phyloP scores from a whole-genome alignment of 2,797 vertebrate genomes.

The Enteromius anoplus region DNA sequence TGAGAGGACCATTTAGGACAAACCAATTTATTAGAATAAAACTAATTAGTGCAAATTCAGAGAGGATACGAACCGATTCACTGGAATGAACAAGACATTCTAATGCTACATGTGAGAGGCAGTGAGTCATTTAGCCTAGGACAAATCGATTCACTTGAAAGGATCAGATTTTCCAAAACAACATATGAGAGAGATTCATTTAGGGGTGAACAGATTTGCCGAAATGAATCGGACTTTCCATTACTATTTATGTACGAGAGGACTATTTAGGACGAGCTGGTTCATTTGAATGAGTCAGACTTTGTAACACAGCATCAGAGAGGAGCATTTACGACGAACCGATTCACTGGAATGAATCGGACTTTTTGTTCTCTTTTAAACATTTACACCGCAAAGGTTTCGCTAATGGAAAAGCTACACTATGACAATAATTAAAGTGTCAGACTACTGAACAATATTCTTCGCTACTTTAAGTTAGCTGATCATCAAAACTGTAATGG shows the following conservation, averaged over 20 bases:
- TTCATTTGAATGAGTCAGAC: neutral
- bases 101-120: neutral
- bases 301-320: neutral
- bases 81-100: neutral
- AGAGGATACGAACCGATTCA: neutral
- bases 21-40: neutral
- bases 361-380: neutral
- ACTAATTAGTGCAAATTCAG: neutral
- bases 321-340: neutral
- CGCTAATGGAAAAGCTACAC: neutral
- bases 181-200: neutral
- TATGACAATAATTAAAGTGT: neutral
- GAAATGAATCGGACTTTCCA: neutral
- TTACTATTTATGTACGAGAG: neutral
- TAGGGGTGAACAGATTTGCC: neutral
- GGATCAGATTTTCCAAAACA: neutral
- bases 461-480: neutral
- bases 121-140: neutral
- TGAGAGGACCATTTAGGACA: neutral
- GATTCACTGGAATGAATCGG: neutral
- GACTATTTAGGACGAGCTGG: neutral
- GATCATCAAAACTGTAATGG: neutral
- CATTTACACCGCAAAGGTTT: neutral
- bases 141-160: neutral
- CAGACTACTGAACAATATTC: neutral